These are phyloP conservation scores for Physocephala rufipes DNA, from an alignment of 2,888 invertebrate genomes.

Conservation along the genomic window DNA sequence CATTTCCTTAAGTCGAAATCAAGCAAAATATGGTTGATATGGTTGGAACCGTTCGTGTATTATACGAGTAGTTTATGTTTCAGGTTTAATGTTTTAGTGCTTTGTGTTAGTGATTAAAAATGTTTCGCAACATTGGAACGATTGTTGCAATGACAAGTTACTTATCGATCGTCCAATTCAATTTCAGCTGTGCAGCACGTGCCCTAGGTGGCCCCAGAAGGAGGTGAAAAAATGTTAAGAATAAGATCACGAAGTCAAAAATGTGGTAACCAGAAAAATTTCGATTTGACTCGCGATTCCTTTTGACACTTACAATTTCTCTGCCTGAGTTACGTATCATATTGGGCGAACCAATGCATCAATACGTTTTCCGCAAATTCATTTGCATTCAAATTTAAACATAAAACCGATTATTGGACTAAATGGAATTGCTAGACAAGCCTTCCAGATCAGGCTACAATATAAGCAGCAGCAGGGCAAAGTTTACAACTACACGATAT, in stretches of 20 bases:
- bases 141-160: constrained; percentile 47
- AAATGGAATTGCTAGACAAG: constrained; percentile 35
- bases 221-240: neutral
- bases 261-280: constrained; percentile 12
- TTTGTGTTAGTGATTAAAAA: too few species aligned
- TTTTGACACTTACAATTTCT: neutral
- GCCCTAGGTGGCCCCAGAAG: constrained; percentile 62
- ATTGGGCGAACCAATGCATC: too few species aligned
- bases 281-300: neutral
- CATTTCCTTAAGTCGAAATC: too few species aligned
- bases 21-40: too few species aligned
- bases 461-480: constrained; percentile 17
- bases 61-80: too few species aligned
- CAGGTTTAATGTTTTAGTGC: too few species aligned
- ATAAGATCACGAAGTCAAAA: neutral
- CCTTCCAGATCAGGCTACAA: constrained; percentile 41
- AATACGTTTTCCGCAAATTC: neutral
- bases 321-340: too few species aligned
- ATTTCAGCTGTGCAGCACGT: constrained; percentile 66
- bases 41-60: too few species aligned
- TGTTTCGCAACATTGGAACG: too few species aligned
- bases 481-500: constrained; percentile 46
- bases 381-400: neutral
- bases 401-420: constrained; percentile 22
- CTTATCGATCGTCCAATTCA: constrained; percentile 65